Evolutionary conservation across 1,140 invertebrate genomes (phyloP), one percentile per base, ranked within the genome.

Genomic region (Zaprionus capensis): DNA sequence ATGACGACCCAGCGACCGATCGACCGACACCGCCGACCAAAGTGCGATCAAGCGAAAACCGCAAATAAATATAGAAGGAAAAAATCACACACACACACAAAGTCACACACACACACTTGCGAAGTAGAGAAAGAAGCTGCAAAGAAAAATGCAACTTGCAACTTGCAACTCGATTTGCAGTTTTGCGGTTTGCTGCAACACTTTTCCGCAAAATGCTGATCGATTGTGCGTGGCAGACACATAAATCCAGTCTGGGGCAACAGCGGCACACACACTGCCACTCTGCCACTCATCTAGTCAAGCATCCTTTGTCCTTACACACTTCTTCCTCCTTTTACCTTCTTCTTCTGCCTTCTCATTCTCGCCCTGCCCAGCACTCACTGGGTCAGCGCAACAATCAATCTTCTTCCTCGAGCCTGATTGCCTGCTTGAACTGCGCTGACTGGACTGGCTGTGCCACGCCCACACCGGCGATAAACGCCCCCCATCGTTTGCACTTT

Each of bases 1-100:
- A 90, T 88, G 84, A 90, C 84, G 84, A 90, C 85, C 86, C 85
- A 90, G 85, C 85, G 85, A 90, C 85, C 85, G 86, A 87, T 83
- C 87, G 83, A 87, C 70, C 80, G 78, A 80, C 70, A 62, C 57
- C 59, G 62, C 28, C 41, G 44, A 70, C 58, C 71, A 74, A 75
- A 72, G 75, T 67, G 71, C 76, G 71, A 78, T 69, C 76, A 78
- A 70, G 80, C 83, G 79, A 88, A 79, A 83, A 87, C 84, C 77
- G 81, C 85, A 85, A 77, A 71, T 55, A 74, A 55, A 70, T 69
- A 70, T 70, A 56, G 70, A 78, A 70, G 72, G 55, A 73, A 73
- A 70, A 71, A 55, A 64, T 11, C 20, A 57, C 22, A 53, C 36
- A 51, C 28, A 38, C 28, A 46, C 4, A 11, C 9, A 56, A 2